phyloP scores from a whole-genome alignment of 2,797 vertebrate species.

The Microchirus variegatus region DNA sequence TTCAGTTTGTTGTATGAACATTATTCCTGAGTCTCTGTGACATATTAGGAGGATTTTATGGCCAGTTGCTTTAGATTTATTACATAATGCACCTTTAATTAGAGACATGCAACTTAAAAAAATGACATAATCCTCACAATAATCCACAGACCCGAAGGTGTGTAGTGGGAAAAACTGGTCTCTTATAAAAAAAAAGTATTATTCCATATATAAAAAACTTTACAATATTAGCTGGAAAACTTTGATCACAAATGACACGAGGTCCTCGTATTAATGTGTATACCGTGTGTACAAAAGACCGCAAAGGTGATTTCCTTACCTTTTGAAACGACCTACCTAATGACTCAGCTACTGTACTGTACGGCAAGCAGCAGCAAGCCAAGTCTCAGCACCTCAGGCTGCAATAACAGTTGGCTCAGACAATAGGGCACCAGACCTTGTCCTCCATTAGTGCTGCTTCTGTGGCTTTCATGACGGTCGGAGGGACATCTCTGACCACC shows the following conservation, averaged over 20 bases:
- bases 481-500: constrained; percentile 56
- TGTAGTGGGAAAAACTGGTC: too few species aligned
- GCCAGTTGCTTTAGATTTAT: too few species aligned
- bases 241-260: not conserved
- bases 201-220: not conserved
- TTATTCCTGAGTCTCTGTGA: too few species aligned
- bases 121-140: too few species aligned
- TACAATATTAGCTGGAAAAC: not conserved
- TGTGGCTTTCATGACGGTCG: constrained; percentile 53
- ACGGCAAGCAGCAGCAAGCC: constrained; percentile 28
- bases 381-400: constrained; percentile 40
- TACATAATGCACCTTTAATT: too few species aligned
- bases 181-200: too few species aligned
- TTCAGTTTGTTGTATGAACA: too few species aligned
- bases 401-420: constrained; percentile 64
- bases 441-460: constrained; percentile 67
- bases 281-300: not conserved
- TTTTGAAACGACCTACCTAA: constrained; percentile 35
- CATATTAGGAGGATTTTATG: too few species aligned
- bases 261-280: not conserved
- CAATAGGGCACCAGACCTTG: constrained; percentile 59
- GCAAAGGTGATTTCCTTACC: constrained; percentile 28
- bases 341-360: constrained; percentile 58
- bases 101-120: too few species aligned
- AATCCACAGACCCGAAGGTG: too few species aligned